Conservation (phyloP, 2,888 invertebrate species). For the Diarsia rubi region DNA sequence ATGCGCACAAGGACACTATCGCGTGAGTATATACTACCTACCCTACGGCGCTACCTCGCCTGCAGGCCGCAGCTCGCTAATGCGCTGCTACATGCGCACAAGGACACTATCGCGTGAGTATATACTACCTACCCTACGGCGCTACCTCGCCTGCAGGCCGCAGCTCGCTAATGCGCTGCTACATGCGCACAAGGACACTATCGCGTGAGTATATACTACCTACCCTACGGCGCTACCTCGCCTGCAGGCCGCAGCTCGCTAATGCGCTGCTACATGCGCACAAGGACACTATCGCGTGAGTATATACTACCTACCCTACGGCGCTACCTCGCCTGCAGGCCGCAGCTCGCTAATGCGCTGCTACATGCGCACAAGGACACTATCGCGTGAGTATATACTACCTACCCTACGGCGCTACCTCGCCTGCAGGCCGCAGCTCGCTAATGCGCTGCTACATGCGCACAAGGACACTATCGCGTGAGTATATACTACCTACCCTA, state of each 20-base stretch:
- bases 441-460: slow-evolving; percentile 93
- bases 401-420: slow-evolving; percentile 96
- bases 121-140: slow-evolving; percentile 93
- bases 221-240: slow-evolving; percentile 95
- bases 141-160: slow-evolving; percentile 94
- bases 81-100: slow-evolving; percentile 93
- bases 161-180: slow-evolving; percentile 92
- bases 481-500: slow-evolving; percentile 90
- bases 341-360: slow-evolving; percentile 92
- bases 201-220: slow-evolving; percentile 93
- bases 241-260: slow-evolving; percentile 92
- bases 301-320: slow-evolving; percentile 92
- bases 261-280: slow-evolving; percentile 93
- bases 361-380: slow-evolving; percentile 94
- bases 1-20: slow-evolving; percentile 93
- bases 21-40: slow-evolving; percentile 92
- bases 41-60: slow-evolving; percentile 95
- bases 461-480: slow-evolving; percentile 94
- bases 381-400: slow-evolving; percentile 92
- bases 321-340: slow-evolving; percentile 93
- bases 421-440: slow-evolving; percentile 92
- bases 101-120: slow-evolving; percentile 93
- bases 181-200: slow-evolving; percentile 93
- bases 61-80: slow-evolving; percentile 92
- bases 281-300: slow-evolving; percentile 93